Conservation (phyloP, 2,888 invertebrate genomes). For the Hydroisotoma schaefferi region DNA sequence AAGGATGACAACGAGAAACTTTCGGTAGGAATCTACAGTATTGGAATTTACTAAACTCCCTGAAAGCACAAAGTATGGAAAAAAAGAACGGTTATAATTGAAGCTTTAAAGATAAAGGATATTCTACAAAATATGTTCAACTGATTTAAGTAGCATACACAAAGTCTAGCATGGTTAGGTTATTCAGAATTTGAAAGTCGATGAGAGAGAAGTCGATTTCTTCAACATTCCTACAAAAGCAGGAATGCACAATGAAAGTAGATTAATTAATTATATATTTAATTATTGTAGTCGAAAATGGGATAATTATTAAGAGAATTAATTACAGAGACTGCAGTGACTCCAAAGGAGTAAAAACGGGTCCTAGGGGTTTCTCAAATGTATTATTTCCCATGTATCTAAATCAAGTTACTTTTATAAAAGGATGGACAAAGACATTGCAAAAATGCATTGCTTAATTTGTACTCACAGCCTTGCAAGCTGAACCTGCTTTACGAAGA, state of each 20-base stretch:
- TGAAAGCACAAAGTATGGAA: not conserved
- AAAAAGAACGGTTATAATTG: not conserved
- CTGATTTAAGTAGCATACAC: constrained; percentile 52
- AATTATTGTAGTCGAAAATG: not conserved
- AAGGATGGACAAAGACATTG: too few relatives aligned
- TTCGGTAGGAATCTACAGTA: constrained; percentile 62
- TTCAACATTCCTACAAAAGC: constrained; percentile 55
- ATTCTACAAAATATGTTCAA: not conserved
- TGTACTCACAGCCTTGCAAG: too few relatives aligned
- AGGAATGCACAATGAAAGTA: constrained; percentile 13
- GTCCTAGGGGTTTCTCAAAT: constrained; percentile 54
- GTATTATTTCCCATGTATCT: constrained; percentile 54
- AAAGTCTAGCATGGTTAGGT: constrained; percentile 56
- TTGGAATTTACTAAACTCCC: constrained; percentile 61
- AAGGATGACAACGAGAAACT: constrained; percentile 60
- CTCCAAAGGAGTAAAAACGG: constrained; percentile 23
- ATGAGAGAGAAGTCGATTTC: constrained; percentile 58
- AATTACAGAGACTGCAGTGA: constrained; percentile 19
- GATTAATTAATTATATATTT: not conserved
- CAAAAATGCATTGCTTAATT: too few relatives aligned
- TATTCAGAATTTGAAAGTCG: constrained; percentile 56
- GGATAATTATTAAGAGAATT: too few relatives aligned
- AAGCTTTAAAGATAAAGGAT: constrained; percentile 10
- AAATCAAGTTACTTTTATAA: too few relatives aligned
- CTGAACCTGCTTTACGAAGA: constrained; percentile 1